Conservation (phyloP, 2,113 vertebrate genomes). For the Poecile atricapillus region DNA sequence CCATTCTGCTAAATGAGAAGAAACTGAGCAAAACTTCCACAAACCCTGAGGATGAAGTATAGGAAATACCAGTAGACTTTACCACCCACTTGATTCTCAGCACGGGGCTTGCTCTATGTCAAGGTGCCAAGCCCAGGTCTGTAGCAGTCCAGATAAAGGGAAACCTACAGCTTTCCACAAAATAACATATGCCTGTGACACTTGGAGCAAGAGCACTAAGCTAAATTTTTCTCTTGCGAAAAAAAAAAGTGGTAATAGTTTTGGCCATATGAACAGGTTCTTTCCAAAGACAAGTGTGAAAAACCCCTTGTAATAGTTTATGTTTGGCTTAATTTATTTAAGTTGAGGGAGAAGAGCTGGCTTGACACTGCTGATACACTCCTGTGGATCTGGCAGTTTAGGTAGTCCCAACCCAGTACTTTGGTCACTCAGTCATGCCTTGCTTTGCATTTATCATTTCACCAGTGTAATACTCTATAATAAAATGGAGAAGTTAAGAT, state of each 20-base stretch:
- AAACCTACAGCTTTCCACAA: not conserved
- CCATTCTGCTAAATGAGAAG: not conserved
- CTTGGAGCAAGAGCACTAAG: not conserved
- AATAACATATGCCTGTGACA: not conserved
- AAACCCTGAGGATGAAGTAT: not conserved
- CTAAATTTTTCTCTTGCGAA: not conserved
- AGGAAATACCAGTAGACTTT: not conserved
- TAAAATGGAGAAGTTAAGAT: not conserved
- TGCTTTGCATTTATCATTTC: not conserved
- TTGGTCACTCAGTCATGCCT: not conserved
- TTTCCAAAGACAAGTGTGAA: not conserved
- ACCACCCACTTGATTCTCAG: not conserved
- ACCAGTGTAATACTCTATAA: not conserved
- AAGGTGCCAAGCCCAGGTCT: not conserved
- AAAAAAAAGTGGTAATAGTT: not conserved
- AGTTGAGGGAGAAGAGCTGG: not conserved
- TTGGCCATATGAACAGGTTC: not conserved
- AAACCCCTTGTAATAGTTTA: not conserved
- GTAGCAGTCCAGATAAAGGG: not conserved
- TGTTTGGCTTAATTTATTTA: not conserved
- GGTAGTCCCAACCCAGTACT: not conserved
- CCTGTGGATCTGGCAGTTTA: not conserved
- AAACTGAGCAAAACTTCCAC: not conserved
- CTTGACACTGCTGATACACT: not conserved
- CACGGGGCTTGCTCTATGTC: not conserved